Conservation (phyloP, 2,888 invertebrate genomes). For the Plusia festucae region DNA sequence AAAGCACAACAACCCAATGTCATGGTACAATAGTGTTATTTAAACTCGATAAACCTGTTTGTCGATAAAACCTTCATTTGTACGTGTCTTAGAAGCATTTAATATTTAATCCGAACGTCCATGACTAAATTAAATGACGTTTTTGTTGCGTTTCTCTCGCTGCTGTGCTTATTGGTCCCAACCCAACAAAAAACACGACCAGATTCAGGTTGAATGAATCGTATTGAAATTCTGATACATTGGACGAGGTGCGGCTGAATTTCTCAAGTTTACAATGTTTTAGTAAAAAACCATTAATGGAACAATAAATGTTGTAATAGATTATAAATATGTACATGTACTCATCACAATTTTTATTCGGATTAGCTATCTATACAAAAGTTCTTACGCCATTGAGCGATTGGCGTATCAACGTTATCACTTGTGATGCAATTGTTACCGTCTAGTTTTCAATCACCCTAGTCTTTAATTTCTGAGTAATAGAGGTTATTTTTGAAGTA, state of each 20-base stretch:
- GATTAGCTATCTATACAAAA: conserved; percentile 25
- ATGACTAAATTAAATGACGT: conserved; percentile 17
- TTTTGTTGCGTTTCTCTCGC: conserved; percentile 9
- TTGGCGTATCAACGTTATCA: conserved; percentile 39
- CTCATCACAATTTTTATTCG: conserved; percentile 16
- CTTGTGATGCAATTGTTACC: conserved; percentile 29
- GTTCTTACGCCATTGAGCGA: conserved; percentile 17
- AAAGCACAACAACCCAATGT: conserved; percentile 34
- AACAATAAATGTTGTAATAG: not conserved
- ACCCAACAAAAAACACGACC: not conserved
- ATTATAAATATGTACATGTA: conserved; percentile 11
- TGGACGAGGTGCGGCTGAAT: not conserved
- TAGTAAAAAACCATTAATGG: conserved; percentile 9
- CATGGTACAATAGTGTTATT: conserved; percentile 32
- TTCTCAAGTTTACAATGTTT: not conserved
- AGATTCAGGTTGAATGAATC: not conserved
- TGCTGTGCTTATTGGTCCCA: too few relatives aligned
- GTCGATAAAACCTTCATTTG: conserved; percentile 25
- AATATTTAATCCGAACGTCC: conserved; percentile 42
- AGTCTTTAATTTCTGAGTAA: conserved; percentile 18
- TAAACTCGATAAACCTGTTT: conserved; percentile 50
- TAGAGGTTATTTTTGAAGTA: conserved; percentile 33
- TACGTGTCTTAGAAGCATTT: conserved; percentile 42
- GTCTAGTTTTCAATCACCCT: conserved; percentile 9
- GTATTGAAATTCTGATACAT: not conserved